Conservation (phyloP, 2,888 invertebrate species). For the Scaptomyza polygonia region DNA sequence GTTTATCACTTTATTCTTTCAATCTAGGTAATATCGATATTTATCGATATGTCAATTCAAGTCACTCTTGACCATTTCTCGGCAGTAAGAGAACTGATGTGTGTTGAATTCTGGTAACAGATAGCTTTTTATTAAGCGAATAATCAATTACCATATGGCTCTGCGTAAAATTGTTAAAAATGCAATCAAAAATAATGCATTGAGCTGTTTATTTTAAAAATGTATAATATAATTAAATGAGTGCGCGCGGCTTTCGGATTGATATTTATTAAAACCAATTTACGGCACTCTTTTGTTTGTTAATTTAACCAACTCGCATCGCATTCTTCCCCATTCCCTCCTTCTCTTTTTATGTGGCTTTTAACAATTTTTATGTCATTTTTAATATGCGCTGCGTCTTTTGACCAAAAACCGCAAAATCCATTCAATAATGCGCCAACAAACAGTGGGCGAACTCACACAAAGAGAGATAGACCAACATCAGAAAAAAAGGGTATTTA, state of each 20-base stretch:
- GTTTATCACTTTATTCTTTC: no score
- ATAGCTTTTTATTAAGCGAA: not conserved
- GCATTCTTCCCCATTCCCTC: not conserved
- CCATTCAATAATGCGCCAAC: conserved; percentile 72
- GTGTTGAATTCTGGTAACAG: no score
- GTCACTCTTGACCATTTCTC: no score
- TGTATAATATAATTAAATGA: not conserved
- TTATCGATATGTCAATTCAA: no score
- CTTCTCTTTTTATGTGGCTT: not conserved
- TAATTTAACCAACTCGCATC: not conserved
- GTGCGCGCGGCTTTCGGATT: not conserved
- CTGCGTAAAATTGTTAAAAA: not conserved
- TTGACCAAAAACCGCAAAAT: conserved; percentile 72
- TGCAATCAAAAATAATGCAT: not conserved
- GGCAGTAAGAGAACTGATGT: no score
- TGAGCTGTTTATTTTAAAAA: not conserved
- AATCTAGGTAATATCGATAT: no score
- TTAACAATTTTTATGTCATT: conserved; percentile 18
- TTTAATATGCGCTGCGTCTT: conserved; percentile 47
- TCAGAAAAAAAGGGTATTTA: no score
- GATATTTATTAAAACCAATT: not conserved
- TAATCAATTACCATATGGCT: not conserved
- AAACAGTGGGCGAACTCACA: conserved; percentile 40
- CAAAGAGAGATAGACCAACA: no score
- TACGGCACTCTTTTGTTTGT: conserved; percentile 1